Evolutionary conservation across 2,113 vertebrate genomes (phyloP), one percentile per base, ranked within the genome.

Genomic region (Gobio gobio): DNA sequence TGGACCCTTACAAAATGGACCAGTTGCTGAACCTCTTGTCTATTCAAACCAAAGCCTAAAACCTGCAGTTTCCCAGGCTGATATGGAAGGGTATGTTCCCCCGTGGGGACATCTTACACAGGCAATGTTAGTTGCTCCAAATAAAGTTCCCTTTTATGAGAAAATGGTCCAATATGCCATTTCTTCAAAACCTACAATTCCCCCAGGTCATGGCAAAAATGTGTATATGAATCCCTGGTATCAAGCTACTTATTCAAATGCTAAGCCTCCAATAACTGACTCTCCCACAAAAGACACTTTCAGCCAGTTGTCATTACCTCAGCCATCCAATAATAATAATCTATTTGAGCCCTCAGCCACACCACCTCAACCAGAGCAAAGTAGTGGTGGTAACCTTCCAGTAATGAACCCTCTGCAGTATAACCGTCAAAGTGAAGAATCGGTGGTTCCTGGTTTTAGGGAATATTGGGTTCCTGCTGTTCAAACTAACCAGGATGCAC

Each of bases 401-500:
- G 8, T 29, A 43, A 9, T 2, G 18, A 10, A 36, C 59, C 43
- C 40, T 77, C 45, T 7, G 10, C 7, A 56, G 13, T n/a, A 20
- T 76, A 9, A 51, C 16, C 12, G 5, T 76, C 36, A 22, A 61
- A 63, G 43, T 75, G 51, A 26, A 59, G 10, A 66, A 47, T 56
- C 43, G 9, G 24, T 47, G 22, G 18, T 24, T 49, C 47, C 45
- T 40, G 6, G 22, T 26, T 78, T 73, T 22, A 49, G 40, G 29
- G 14, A 2, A 4, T 43, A 79, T 24, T 80, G 64, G 63, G 64
- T 79, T 43, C 75, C 75, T 85, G 83, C 66, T 47, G 49, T 61
- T n/a, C 40, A 40, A 16, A 47, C 49, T 2, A 61, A 72, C 10
- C 10, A 66, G 33, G 33, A 29, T 24, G n/a, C 26, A 5, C 13